Evolutionary conservation across 2,888 invertebrate species (phyloP).

Genomic region (Hesperia comma): DNA sequence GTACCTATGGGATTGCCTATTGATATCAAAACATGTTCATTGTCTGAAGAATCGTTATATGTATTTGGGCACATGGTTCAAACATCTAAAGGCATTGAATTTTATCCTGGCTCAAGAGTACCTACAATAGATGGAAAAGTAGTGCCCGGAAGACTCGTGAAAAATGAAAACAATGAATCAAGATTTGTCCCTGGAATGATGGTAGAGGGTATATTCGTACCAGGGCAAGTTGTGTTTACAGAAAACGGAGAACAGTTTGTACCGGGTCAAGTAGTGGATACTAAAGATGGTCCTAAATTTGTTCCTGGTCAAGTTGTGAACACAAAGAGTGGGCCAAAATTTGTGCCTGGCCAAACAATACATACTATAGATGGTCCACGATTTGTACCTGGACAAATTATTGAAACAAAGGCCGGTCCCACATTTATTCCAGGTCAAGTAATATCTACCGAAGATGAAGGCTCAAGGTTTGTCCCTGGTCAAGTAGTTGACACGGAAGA

Average conservation of each 20-base stretch:
- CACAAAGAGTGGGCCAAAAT: slow-evolving; percentile 86
- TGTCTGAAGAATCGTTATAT: slow-evolving; percentile 79
- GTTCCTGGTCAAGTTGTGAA: slow-evolving; percentile 91
- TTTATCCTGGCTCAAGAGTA: slow-evolving; percentile 84
- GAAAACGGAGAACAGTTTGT: slow-evolving; percentile 89
- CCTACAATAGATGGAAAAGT: slow-evolving; percentile 83
- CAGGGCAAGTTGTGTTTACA: slow-evolving; percentile 87
- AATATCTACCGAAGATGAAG: slow-evolving; percentile 85
- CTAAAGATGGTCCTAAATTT: slow-evolving; percentile 87
- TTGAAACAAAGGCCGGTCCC: slow-evolving; percentile 89
- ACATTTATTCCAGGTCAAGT: slow-evolving; percentile 92
- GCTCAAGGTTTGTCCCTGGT: slow-evolving; percentile 85
- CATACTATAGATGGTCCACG: slow-evolving; percentile 88
- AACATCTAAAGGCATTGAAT: slow-evolving; percentile 86
- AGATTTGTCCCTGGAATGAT: slow-evolving; percentile 88
- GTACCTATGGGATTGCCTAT: slow-evolving; percentile 83
- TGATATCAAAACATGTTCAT: slow-evolving; percentile 80
- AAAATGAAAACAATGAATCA: slow-evolving; percentile 84
- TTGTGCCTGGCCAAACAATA: slow-evolving; percentile 88
- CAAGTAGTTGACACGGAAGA: slow-evolving; percentile 89
- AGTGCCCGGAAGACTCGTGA: slow-evolving; percentile 86
- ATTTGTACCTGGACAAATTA: slow-evolving; percentile 91
- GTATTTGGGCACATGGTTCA: slow-evolving; percentile 88
- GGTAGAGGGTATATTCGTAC: slow-evolving; percentile 87
- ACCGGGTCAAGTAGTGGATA: slow-evolving; percentile 89